Evolutionary conservation across 2,113 vertebrate species (phyloP), one percentile per base, ranked within the genome.

Genomic region (Mugil cephalus): DNA sequence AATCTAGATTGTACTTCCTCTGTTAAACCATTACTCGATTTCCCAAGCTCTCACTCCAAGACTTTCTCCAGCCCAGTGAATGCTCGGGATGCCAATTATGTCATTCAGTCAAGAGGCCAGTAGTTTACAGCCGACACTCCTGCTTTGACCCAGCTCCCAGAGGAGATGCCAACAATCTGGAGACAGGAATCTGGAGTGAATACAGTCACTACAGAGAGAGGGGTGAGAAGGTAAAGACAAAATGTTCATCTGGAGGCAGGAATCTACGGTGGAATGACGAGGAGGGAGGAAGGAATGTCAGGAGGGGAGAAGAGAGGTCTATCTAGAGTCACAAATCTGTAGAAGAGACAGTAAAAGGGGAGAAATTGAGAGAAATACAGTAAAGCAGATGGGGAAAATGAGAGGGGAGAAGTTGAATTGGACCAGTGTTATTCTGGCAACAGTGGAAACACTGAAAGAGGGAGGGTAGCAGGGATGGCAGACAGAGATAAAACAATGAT

Each of bases 71-170:
- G 68, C 64, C 39, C 66, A 80, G 74, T 63, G 78, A 89, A 84
- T 89, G 79, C 63, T 80, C 42, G 4, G 76, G 87, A 90, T 91
- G 88, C 82, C 89, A 89, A 89, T 89, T 88, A 87, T 90, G 90
- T 91, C 89, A 92, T 88, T 86, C 74, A 85, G 71, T 75, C 72
- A 43, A 80, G 77, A 77, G 73, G 63, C 73, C 72, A 77, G 59
- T 66, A 71, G 74, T 65, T 74, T 79, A 87, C 74, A 87, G 68
- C 80, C 80, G 87, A 84, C 81, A 76, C 68, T 63, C 70, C 78
- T 69, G 54, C 55, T 54, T 45, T 77, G 47, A 15, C 64, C n/a
- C 40, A 14, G 35, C 59, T 77, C 78, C 79, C 69, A 0, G 19
- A 79, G 72, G 83, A 87, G 84, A 86, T 51, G 79, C 83, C 77